Conservation (phyloP, 2,797 vertebrate genomes). For the Enteromius afrohamiltoni region DNA sequence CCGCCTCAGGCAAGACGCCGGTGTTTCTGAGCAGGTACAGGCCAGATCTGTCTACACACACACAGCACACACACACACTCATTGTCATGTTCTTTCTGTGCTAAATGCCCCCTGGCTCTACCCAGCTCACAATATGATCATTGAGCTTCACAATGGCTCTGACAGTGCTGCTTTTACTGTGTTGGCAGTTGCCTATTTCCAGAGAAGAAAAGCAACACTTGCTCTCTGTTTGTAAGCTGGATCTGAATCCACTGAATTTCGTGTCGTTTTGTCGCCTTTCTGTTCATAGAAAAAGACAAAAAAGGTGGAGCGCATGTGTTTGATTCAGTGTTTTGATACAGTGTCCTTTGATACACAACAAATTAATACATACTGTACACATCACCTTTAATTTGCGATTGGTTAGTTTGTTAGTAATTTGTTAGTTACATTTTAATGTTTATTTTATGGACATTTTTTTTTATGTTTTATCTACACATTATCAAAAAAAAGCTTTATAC, state of each 20-base stretch:
- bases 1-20: constrained; percentile 59
- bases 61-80: constrained; percentile 44
- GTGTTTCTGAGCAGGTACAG: constrained; percentile 64
- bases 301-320: not conserved
- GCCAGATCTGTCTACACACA: constrained; percentile 37
- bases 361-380: not conserved
- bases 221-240: constrained; percentile 24
- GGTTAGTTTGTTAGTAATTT: not conserved
- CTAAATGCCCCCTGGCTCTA: constrained; percentile 57
- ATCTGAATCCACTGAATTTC: constrained; percentile 12
- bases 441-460: not conserved
- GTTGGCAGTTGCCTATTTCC: constrained; percentile 55
- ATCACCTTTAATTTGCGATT: not conserved
- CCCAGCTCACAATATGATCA: constrained; percentile 57
- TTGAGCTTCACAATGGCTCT: constrained; percentile 54
- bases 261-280: not conserved
- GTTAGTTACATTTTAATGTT: not conserved
- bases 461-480: not conserved
- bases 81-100: constrained; percentile 48
- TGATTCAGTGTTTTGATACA: not conserved
- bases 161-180: constrained; percentile 53
- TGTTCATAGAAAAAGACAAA: not conserved
- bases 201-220: constrained; percentile 44
- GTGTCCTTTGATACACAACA: not conserved
- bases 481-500: not conserved